Conservation (phyloP, 2,888 invertebrate species). For the Phengaris alcon region DNA sequence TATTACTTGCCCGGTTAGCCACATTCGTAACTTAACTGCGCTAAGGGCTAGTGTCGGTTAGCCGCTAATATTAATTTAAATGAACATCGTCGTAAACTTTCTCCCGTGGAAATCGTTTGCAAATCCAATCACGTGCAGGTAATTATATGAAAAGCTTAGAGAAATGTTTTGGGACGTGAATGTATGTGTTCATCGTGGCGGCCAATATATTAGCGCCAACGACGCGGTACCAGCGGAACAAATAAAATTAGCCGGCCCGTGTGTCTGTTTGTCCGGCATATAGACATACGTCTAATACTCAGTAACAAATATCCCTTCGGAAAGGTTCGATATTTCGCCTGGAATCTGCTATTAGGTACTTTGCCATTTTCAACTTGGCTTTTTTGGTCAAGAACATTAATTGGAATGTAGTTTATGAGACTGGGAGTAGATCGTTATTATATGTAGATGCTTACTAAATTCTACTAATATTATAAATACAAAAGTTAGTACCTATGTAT, state of each 20-base stretch:
- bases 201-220: constrained; percentile 30
- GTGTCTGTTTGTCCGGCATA: constrained; percentile 51
- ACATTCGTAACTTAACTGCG: constrained; percentile 19
- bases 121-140: constrained; percentile 26
- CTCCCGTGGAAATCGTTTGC: constrained; percentile 16
- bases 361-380: not conserved
- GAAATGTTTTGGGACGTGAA: constrained; percentile 37
- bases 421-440: too few species aligned
- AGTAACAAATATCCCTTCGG: constrained; percentile 28
- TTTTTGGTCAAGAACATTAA: not conserved
- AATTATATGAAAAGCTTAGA: constrained; percentile 34
- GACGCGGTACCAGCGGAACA: constrained; percentile 51
- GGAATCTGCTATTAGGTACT: not conserved
- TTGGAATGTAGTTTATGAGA: too few species aligned
- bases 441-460: too few species aligned
- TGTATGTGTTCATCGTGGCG: constrained; percentile 37
- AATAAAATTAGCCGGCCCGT: constrained; percentile 61
- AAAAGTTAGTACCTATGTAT: too few species aligned
- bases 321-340: not conserved
- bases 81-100: constrained; percentile 24
- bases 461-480: too few species aligned
- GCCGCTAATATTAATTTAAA: constrained; percentile 28
- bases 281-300: constrained; percentile 55
- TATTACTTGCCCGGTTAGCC: not conserved
- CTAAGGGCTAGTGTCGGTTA: constrained; percentile 14